Conservation (phyloP, 2,888 invertebrate species). For the Nasonia oneida region DNA sequence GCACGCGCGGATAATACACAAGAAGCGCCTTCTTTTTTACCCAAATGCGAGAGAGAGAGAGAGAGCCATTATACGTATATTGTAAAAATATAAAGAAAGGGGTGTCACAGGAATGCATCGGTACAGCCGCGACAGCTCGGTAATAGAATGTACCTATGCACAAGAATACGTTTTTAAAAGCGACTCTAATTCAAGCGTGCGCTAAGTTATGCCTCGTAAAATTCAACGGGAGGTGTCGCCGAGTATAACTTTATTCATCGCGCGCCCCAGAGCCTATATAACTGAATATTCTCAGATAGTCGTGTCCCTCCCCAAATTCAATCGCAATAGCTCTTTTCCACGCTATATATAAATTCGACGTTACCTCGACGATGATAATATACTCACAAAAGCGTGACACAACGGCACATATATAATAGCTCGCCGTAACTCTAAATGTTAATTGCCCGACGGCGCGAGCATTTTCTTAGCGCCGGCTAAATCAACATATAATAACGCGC, state of each 20-base stretch:
- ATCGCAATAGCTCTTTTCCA: no score
- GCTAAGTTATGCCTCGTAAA: background rate
- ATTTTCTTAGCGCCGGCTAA: background rate
- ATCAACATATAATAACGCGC: background rate
- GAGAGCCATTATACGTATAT: background rate
- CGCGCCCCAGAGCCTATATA: background rate
- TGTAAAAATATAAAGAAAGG: background rate
- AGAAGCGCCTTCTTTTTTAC: background rate
- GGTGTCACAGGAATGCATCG: slow-evolving; percentile 23
- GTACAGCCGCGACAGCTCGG: background rate
- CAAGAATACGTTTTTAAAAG: background rate
- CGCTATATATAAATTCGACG: no score
- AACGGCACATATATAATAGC: background rate
- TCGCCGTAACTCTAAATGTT: background rate
- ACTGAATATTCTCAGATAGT: background rate
- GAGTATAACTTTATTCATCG: background rate
- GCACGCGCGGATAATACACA: background rate
- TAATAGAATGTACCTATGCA: slow-evolving; percentile 21
- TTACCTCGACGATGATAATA: background rate
- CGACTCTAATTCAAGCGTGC: background rate
- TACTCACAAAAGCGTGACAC: background rate
- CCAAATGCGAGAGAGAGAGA: slow-evolving; percentile 11
- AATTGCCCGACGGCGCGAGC: background rate
- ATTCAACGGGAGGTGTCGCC: background rate
- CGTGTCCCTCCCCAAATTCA: background rate